phyloP scores from a whole-genome alignment of 2,113 vertebrate species.

The Dicaeum eximium region DNA sequence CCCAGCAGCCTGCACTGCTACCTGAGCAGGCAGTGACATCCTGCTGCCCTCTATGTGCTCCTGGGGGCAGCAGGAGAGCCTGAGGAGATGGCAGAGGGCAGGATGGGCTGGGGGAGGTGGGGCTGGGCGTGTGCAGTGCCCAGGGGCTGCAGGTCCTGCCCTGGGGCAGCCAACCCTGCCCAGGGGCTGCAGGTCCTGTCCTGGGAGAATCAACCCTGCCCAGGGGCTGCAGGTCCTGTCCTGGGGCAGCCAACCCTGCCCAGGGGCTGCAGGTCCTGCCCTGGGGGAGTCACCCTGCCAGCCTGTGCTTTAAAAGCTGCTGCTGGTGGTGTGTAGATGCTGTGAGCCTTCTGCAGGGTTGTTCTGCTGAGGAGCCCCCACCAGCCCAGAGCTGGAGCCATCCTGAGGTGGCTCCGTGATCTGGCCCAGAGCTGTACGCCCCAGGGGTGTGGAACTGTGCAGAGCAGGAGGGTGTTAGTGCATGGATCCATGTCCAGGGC shows the following conservation, averaged over 20 bases:
- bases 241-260: background rate
- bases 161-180: background rate
- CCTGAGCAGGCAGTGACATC: background rate
- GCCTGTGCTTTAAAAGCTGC: background rate
- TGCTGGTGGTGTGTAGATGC: background rate
- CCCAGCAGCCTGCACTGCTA: background rate
- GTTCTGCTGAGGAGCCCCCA: background rate
- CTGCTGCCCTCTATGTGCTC: background rate
- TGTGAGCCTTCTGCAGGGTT: background rate
- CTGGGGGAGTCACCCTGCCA: background rate
- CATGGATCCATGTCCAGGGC: background rate
- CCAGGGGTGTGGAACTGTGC: background rate
- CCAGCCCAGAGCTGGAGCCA: background rate
- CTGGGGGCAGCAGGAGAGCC: background rate
- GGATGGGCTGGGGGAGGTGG: background rate
- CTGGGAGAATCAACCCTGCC: background rate
- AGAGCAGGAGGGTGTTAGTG: background rate
- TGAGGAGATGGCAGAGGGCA: background rate
- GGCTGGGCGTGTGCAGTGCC: background rate
- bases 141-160: background rate
- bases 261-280: background rate
- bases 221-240: background rate
- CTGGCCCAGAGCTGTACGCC: rapidly evolving
- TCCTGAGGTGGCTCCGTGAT: rapidly evolving
- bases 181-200: background rate